Evolutionary conservation across 1,140 invertebrate genomes (phyloP), one percentile per base, ranked within the genome.

Genomic region (Doryteuthis pealeii): DNA sequence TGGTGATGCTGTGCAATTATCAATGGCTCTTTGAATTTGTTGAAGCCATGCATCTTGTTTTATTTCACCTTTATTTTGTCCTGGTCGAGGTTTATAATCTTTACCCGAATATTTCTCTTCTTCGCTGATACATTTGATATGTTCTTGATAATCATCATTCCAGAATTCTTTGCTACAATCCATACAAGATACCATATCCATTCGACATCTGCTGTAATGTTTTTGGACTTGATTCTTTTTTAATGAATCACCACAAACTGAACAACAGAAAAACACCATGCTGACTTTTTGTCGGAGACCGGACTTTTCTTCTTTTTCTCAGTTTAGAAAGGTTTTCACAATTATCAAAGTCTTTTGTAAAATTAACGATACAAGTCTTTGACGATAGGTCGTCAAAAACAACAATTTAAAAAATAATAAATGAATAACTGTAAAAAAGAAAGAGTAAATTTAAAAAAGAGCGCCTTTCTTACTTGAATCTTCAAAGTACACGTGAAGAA

Each of bases 191-290:
- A 96, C 87, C 82, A 89, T 90, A 74, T 90, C 86, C 6, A 84
- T 74, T 69, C 89, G 90, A 49, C 91, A 91, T 83, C 92, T 76
- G n/a, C 90, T 91, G 73, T 90, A 90, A 88, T 97, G 95, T 84
- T 95, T 95, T 74, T 94, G 93, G 4, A 96, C 94, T 85, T 93
- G 92, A 32, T 93, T 93, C 83, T 96, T 96, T 83, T 96, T 94
- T 0, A 96, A 84, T 43, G 93, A 92, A 71, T 95, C 93, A 0
- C 95, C 94, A 85, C 95, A 97, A 80, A 92, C 89, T 80, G 93
- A 93, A 85, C 95, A 97, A n/a, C 93, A 94, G 84, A 97, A 97
- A 33, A 95, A 93, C 54, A 96, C 94, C 95, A 96, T 96, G 31
- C 3, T 62, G 54, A 22, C 0, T 28, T 22, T 62, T n/a, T n/a